A percentile compares a stretch with the other conserved stretches of the same genome.
Conservation (phyloP, 2,113 vertebrate genomes). For the Monopterus albus region DNA sequence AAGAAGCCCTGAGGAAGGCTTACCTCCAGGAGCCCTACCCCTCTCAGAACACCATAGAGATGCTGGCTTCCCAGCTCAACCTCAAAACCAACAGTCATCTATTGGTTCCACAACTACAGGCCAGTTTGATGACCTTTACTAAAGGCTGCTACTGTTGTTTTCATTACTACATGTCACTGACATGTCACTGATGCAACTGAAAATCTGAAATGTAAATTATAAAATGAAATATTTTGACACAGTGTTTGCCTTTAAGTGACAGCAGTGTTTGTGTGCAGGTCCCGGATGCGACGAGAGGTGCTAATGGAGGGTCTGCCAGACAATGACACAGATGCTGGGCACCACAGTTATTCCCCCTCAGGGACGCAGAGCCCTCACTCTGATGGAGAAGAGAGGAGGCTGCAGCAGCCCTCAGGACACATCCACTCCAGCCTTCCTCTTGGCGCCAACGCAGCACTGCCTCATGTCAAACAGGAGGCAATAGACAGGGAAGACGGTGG, state of each 20-base stretch:
- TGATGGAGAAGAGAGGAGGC: conserved; percentile 88
- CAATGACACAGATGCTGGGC: conserved; percentile 90
- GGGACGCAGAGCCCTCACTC: conserved; percentile 84
- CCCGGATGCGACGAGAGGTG: conserved; percentile 96
- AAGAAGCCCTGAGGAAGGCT: conserved; percentile 92
- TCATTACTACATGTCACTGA: no score
- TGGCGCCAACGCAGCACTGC: conserved; percentile 48
- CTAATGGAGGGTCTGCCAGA: conserved; percentile 93
- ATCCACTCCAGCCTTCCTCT: conserved; percentile 31
- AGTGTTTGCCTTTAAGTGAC: conserved; percentile 9
- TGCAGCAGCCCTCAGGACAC: conserved; percentile 63
- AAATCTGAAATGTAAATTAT: neutral
- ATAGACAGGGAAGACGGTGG: conserved; percentile 73
- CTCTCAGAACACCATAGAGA: conserved; percentile 96
- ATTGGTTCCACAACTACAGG: conserved; percentile 99
- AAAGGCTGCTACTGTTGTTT: neutral
- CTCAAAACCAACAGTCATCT: conserved; percentile 99
- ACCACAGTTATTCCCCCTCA: conserved; percentile 77
- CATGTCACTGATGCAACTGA: neutral
- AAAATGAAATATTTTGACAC: neutral
- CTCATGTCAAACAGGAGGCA: conserved; percentile 89
- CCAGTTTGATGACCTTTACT: conserved; percentile 54
- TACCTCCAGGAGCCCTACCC: conserved; percentile 97
- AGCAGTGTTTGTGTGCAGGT: conserved; percentile 82
- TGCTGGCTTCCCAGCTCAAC: conserved; percentile 93